Percentiles rank a stretch among this genome's conserved stretches.
Evolutionary conservation across 1,140 invertebrate species (phyloP).

Genomic region (Tetramorium simillimum): DNA sequence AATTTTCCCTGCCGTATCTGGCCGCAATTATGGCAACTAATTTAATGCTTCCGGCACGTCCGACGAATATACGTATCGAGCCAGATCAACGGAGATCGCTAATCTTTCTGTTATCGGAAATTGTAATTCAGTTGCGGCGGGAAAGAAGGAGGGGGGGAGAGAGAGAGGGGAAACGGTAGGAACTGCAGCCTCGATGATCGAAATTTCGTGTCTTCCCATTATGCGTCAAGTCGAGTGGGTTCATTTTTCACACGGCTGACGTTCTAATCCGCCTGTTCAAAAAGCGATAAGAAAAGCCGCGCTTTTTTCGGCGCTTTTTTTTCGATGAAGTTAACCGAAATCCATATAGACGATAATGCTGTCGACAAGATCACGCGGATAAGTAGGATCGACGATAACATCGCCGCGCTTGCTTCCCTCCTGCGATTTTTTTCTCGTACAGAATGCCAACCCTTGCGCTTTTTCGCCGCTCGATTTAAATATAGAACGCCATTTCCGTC

Average conservation of each 20-base stretch:
- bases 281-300: slow-evolving; percentile 12
- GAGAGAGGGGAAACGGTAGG: background rate
- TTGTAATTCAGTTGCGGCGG: slow-evolving; percentile 49
- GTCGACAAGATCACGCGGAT: slow-evolving; percentile 4
- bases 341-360: slow-evolving; percentile 14
- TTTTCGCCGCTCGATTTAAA: background rate
- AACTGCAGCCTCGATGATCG: slow-evolving; percentile 1
- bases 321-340: background rate
- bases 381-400: slow-evolving; percentile 1
- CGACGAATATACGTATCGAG: slow-evolving; percentile 53
- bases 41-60: slow-evolving; percentile 59
- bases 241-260: slow-evolving; percentile 14
- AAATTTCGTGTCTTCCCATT: slow-evolving; percentile 40
- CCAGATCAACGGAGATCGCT: slow-evolving; percentile 56
- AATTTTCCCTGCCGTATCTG: slow-evolving; percentile 53
- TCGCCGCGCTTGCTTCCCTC: background rate
- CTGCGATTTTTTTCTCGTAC: background rate
- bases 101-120: slow-evolving; percentile 60
- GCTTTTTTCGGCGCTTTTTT: slow-evolving; percentile 9
- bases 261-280: background rate
- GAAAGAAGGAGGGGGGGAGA: background rate
- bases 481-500: background rate
- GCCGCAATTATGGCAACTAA: slow-evolving; percentile 61
- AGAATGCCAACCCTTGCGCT: background rate
- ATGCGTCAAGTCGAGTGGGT: background rate